A percentile compares a stretch with the other conserved stretches of the same genome.
Evolutionary conservation across 2,888 invertebrate species (phyloP).

Genomic region (Sthenelais limicola): DNA sequence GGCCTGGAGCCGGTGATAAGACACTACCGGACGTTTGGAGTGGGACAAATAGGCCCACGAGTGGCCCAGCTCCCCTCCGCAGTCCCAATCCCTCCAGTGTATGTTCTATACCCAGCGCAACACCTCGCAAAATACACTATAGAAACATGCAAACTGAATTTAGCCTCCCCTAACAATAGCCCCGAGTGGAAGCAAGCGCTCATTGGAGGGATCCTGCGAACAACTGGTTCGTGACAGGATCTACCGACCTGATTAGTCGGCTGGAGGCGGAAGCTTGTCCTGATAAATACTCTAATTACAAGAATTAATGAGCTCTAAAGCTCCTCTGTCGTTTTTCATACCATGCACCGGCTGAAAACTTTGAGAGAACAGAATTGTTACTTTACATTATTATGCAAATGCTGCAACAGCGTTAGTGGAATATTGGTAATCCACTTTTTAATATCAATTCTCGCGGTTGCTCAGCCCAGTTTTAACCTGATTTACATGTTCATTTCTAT

Average conservation of each 20-base stretch:
- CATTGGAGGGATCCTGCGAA: not conserved
- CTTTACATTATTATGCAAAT: too few species aligned
- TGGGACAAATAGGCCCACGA: conserved; percentile 6
- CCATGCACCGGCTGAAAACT: too few species aligned
- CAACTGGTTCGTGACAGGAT: not conserved
- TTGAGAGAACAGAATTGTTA: conserved; percentile 12
- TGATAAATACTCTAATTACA: conserved; percentile 36
- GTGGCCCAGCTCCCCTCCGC: conserved; percentile 37
- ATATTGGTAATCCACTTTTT: too few species aligned
- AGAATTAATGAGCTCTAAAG: conserved; percentile 27
- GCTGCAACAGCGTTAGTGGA: too few species aligned
- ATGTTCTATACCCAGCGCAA: too few species aligned
- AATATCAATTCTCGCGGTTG: too few species aligned
- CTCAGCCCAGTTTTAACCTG: too few species aligned
- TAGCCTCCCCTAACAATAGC: not conserved
- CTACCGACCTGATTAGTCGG: conserved; percentile 20
- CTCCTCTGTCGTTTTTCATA: too few species aligned
- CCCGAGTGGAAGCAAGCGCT: conserved; percentile 45
- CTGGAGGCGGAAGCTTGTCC: conserved; percentile 3
- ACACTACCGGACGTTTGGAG: not conserved
- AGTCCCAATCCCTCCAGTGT: too few species aligned
- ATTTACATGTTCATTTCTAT: too few species aligned
- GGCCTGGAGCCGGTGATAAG: conserved; percentile 21
- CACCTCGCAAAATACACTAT: too few species aligned
- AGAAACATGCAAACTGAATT: conserved; percentile 47